A percentile compares a stretch with the other conserved stretches of the same genome.
Conservation (phyloP, 2,888 invertebrate genomes). For the Drosophila monieri region DNA sequence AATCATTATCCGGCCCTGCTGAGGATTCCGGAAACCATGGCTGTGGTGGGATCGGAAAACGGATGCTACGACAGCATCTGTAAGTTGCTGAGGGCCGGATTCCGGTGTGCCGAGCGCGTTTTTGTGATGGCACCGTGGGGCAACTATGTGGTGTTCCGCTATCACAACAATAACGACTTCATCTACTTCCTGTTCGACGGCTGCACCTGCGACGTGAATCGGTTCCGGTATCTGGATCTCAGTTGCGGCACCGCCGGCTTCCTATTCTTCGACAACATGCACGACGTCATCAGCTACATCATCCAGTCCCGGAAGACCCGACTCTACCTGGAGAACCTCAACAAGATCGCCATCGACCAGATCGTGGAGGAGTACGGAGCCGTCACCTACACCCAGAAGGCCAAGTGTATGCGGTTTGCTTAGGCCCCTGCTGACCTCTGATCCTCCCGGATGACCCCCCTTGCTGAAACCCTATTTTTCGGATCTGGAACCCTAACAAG, state of each 20-base stretch:
- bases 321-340: conserved; percentile 67
- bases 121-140: conserved; percentile 82
- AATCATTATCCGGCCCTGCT: conserved; percentile 79
- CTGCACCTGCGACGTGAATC: conserved; percentile 81
- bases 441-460: background rate
- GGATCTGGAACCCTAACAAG: background rate
- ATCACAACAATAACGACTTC: conserved; percentile 59
- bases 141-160: conserved; percentile 80
- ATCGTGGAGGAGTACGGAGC: conserved; percentile 61
- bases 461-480: background rate
- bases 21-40: conserved; percentile 66
- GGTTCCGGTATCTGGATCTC: conserved; percentile 78
- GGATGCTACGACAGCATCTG: conserved; percentile 79
- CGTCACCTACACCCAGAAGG: conserved; percentile 68
- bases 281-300: conserved; percentile 73
- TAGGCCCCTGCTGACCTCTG: conserved; percentile 17
- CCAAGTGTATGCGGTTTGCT: conserved; percentile 68
- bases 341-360: conserved; percentile 71
- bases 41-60: conserved; percentile 78
- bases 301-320: conserved; percentile 70
- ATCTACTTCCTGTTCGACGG: conserved; percentile 80
- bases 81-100: conserved; percentile 69
- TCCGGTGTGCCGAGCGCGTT: conserved; percentile 80
- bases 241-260: conserved; percentile 79
- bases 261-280: conserved; percentile 71